Percentiles rank a stretch among this genome's conserved stretches.
Conservation (phyloP, 2,888 invertebrate genomes). For the Sicus ferrugineus region DNA sequence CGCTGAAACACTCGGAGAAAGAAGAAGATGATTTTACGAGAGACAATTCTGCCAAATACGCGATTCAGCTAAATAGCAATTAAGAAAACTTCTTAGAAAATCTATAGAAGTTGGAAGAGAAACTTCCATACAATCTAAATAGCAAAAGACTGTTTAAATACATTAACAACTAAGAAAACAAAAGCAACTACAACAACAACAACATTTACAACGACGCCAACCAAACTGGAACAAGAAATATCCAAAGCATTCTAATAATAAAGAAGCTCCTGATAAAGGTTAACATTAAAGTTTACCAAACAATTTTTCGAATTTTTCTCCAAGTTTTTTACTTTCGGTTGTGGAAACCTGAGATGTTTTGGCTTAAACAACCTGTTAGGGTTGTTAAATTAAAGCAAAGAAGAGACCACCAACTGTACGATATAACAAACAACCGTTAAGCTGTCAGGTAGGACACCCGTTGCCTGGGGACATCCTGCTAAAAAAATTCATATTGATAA, state of each 20-base stretch:
- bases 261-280: too few relatives aligned
- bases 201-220: slow-evolving; percentile 16
- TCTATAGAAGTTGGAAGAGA: neutral
- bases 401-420: neutral
- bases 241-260: too few relatives aligned
- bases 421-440: neutral
- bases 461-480: neutral
- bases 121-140: neutral
- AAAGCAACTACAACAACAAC: slow-evolving; percentile 20
- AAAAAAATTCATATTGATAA: neutral
- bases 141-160: slow-evolving; percentile 3
- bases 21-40: too few relatives aligned
- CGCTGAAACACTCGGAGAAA: too few relatives aligned
- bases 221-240: too few relatives aligned
- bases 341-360: too few relatives aligned
- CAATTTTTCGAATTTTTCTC: too few relatives aligned
- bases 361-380: too few relatives aligned
- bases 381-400: neutral
- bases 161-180: slow-evolving; percentile 17
- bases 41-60: too few relatives aligned
- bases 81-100: neutral
- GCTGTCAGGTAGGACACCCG: neutral
- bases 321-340: too few relatives aligned
- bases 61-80: neutral
- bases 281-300: too few relatives aligned